A percentile compares a stretch with the other conserved stretches of the same genome.
These are phyloP conservation scores for Brachypodius melanocephalos DNA, from an alignment of 2,113 vertebrate species.

Conservation along the genomic window DNA sequence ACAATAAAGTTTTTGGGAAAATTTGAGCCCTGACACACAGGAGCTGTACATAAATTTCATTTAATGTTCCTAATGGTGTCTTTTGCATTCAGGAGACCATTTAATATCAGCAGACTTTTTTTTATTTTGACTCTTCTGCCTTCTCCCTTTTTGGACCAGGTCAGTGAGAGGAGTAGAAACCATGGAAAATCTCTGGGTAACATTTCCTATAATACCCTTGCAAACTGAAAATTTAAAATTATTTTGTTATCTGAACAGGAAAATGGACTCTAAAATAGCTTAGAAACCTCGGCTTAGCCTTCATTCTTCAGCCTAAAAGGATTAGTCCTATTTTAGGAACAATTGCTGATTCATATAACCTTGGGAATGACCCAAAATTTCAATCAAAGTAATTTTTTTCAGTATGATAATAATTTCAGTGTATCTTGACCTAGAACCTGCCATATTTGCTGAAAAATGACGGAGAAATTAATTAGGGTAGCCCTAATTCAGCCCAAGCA, in stretches of 20 bases:
- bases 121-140: background rate
- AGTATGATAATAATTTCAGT: background rate
- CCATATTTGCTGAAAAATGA: background rate
- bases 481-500: background rate
- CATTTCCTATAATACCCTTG: background rate
- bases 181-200: background rate
- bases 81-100: conserved; percentile 23
- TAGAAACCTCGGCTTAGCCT: background rate
- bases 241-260: background rate
- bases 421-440: background rate
- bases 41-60: conserved; percentile 39
- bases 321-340: background rate
- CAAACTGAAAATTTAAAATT: background rate
- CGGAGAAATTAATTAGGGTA: background rate
- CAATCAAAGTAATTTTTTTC: background rate
- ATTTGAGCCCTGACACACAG: conserved; percentile 27
- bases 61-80: conserved; percentile 15
- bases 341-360: background rate
- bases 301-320: background rate
- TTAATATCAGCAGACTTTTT: background rate
- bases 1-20: conserved; percentile 48
- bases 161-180: background rate
- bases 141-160: background rate
- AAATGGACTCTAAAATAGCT: background rate
- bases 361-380: background rate